Evolutionary conservation across 2,888 invertebrate genomes (phyloP).

Genomic region (Drosophila prostipennis): DNA sequence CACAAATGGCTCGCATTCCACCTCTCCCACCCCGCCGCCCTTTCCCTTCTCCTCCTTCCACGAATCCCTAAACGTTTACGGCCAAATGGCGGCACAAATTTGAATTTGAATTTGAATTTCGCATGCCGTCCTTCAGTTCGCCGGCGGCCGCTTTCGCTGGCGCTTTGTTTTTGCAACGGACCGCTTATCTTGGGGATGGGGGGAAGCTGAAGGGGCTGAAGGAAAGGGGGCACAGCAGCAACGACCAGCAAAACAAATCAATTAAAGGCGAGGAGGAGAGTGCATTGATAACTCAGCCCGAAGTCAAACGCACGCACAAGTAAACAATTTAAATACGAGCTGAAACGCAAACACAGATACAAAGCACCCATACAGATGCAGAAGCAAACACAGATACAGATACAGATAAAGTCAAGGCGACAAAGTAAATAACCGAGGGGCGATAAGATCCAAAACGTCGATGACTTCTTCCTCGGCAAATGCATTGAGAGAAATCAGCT

Average conservation of each 20-base stretch:
- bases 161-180: constrained; percentile 42
- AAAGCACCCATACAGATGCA: constrained; percentile 14
- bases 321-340: constrained; percentile 29
- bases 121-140: constrained; percentile 53
- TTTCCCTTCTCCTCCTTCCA: constrained; percentile 50
- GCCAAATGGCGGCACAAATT: constrained; percentile 67
- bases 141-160: constrained; percentile 27
- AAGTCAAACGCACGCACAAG: constrained; percentile 27
- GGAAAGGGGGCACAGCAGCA: neutral
- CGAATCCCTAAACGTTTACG: constrained; percentile 71
- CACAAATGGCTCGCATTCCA: constrained; percentile 46
- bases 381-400: constrained; percentile 7
- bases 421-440: constrained; percentile 29
- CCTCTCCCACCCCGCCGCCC: constrained; percentile 23
- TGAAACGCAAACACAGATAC: constrained; percentile 20
- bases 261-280: constrained; percentile 50
- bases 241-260: constrained; percentile 67
- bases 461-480: constrained; percentile 25
- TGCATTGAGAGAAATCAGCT: constrained; percentile 7
- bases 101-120: constrained; percentile 58
- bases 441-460: constrained; percentile 37
- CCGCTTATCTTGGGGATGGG: constrained; percentile 23
- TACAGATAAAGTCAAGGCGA: constrained; percentile 2
- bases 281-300: constrained; percentile 41
- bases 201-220: constrained; percentile 4